These are phyloP conservation scores for Bellardia bayeri DNA, from an alignment of 2,888 invertebrate genomes.

Conservation along the genomic window DNA sequence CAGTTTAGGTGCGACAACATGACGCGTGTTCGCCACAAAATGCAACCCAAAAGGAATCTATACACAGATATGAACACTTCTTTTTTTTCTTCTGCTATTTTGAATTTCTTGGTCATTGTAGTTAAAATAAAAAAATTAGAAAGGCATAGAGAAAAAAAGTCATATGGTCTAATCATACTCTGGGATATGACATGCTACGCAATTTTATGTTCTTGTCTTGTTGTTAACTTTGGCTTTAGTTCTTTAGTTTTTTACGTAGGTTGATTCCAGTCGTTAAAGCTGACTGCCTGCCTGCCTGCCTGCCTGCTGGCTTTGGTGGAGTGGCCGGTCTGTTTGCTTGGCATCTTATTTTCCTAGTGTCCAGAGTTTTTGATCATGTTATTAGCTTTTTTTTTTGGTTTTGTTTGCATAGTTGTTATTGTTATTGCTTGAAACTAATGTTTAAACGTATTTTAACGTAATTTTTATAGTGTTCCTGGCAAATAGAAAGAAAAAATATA, in stretches of 20 bases:
- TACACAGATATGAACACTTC: constrained; percentile 55
- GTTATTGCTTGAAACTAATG: constrained; percentile 19
- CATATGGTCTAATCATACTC: constrained; percentile 55
- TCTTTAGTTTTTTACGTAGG: constrained; percentile 45
- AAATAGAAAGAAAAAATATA: background rate
- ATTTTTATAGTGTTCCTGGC: constrained; percentile 12
- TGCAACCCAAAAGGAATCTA: constrained; percentile 12
- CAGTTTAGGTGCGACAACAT: constrained; percentile 70
- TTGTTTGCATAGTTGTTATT: constrained; percentile 6
- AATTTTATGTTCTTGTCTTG: constrained; percentile 40
- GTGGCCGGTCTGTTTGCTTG: constrained; percentile 45
- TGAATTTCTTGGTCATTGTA: constrained; percentile 28
- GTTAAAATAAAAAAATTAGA: constrained; percentile 1
- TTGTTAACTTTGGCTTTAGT: constrained; percentile 26
- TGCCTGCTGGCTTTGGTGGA: background rate
- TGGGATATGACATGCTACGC: constrained; percentile 67
- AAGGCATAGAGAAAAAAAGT: background rate
- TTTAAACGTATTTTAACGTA: constrained; percentile 25
- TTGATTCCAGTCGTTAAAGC: constrained; percentile 47
- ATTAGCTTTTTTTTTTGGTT: constrained; percentile 31
- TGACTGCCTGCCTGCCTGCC: constrained; percentile 9
- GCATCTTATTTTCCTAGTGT: constrained; percentile 63
- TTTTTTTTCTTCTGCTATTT: constrained; percentile 4
- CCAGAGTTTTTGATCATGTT: constrained; percentile 37
- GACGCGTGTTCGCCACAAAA: constrained; percentile 60